Base-by-base conservation (phyloP, 2,113 vertebrate genomes). In the Amazona guildingii region DNA sequence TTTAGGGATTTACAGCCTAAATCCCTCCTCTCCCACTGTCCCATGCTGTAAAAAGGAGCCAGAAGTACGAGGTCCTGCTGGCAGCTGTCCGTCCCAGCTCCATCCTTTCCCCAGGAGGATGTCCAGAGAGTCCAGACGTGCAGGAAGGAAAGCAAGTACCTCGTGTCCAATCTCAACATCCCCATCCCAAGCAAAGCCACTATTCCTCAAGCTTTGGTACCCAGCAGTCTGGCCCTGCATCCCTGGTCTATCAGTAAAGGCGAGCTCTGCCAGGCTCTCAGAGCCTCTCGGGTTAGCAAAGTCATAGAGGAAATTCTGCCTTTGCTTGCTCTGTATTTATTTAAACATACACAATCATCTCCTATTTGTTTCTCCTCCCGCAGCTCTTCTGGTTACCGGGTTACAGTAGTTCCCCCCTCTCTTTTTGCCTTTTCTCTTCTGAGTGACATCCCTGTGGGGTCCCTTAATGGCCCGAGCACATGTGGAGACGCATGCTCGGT, bases 351-450 rank as follows among this genome's bases (percentile, higher is more conserved):
- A 85, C 93, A 94, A 82, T 91, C 91, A 91, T 85, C 88, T 86
- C 21, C 48, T 95, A n/a, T 96, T 96, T 94, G 94, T 95, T 95
- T 89, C 92, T 93, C 91, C 96, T 94, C 96, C 96, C 92, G 94
- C 96, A 93, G 91, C 67, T 95, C 81, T 92, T 19, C 85, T 51
- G 91, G 96, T 96, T 97, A 97, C 96, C 62, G 88, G 88, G 94
- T 96, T 96, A 96, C 96, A 92, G 79, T 57, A 94, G 79, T 94
- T 93, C 55, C 72, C 76, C 79, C 68, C 61, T 66, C 46, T 70
- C 68, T 19, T 77, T 52, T 44, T 16, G 25, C 13, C 15, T 51
- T 41, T 14, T 83, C 16, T 10, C 41, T 75, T 76, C 54, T 87
- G 88, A 94, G 83, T 82, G 94, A 94, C 90, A 73, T 87, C 80